phyloP scores from a whole-genome alignment of 2,888 invertebrate genomes.

The Atethmia centrago region DNA sequence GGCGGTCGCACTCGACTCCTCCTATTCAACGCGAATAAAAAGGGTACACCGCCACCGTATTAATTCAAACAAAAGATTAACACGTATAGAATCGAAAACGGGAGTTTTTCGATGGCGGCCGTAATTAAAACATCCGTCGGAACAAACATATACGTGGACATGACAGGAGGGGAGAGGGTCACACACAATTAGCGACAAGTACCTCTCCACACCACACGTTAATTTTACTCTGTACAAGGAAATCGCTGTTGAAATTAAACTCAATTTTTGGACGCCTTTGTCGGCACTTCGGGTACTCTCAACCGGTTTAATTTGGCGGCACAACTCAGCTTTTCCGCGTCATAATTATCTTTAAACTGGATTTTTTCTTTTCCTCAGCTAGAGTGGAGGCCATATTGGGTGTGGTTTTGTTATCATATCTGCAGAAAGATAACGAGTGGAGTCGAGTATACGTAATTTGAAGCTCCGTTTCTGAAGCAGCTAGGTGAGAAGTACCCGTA shows the following conservation, averaged over 20 bases:
- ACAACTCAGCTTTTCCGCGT: constrained; percentile 71
- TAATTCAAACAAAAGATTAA: constrained; percentile 77
- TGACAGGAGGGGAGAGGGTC: constrained; percentile 75
- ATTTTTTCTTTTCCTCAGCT: constrained; percentile 65
- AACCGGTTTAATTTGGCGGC: constrained; percentile 77
- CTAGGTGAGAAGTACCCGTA: neutral
- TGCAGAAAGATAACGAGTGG: constrained; percentile 53
- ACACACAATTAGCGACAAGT: constrained; percentile 85
- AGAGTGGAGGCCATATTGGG: constrained; percentile 53
- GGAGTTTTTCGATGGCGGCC: constrained; percentile 72
- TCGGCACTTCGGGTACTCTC: constrained; percentile 66
- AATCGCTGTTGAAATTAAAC: constrained; percentile 83
- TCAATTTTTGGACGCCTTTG: constrained; percentile 76
- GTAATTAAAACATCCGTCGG: constrained; percentile 76
- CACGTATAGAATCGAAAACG: constrained; percentile 75
- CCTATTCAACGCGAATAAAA: constrained; percentile 73
- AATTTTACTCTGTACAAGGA: constrained; percentile 80
- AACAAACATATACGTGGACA: constrained; percentile 68
- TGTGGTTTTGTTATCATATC: constrained; percentile 60
- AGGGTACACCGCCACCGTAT: constrained; percentile 72
- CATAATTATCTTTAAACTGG: constrained; percentile 76
- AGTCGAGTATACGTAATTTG: constrained; percentile 36
- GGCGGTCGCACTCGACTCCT: constrained; percentile 61
- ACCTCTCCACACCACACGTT: constrained; percentile 79
- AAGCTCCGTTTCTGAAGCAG: constrained; percentile 26